Conservation (phyloP, 2,797 vertebrate genomes). For the Macropodus opercularis region DNA sequence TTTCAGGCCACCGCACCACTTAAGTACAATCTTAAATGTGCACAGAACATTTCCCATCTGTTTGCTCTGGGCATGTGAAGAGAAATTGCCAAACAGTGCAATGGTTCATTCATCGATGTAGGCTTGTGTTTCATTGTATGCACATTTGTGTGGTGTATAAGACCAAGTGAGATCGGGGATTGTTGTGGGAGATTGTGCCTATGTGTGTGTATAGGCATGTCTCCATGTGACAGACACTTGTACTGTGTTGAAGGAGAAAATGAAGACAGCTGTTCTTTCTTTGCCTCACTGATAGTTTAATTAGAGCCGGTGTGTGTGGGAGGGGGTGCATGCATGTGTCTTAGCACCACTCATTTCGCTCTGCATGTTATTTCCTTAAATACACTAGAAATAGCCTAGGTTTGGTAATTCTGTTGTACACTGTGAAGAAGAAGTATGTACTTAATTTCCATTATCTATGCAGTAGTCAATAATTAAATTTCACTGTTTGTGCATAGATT, state of each 20-base stretch:
- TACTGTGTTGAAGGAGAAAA: constrained; percentile 58
- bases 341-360: constrained; percentile 39
- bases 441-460: constrained; percentile 26
- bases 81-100: constrained; percentile 43
- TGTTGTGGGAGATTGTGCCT: constrained; percentile 37
- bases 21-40: constrained; percentile 51
- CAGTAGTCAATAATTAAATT: constrained; percentile 10
- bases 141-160: constrained; percentile 38
- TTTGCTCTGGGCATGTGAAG: constrained; percentile 58
- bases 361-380: constrained; percentile 53
- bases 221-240: constrained; percentile 37
- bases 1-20: constrained; percentile 45
- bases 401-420: constrained; percentile 50
- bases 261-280: constrained; percentile 73
- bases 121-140: constrained; percentile 36
- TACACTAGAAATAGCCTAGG: constrained; percentile 55
- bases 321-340: constrained; percentile 1
- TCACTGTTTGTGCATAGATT: constrained; percentile 4
- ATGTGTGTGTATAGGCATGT: constrained; percentile 34
- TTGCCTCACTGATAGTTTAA: constrained; percentile 76
- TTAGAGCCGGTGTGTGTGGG: constrained; percentile 49
- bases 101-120: constrained; percentile 53
- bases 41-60: constrained; percentile 60
- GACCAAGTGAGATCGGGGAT: constrained; percentile 7
- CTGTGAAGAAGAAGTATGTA: constrained; percentile 25